Evolutionary conservation across 2,797 vertebrate genomes (phyloP).

Genomic region (Botia almorhae): DNA sequence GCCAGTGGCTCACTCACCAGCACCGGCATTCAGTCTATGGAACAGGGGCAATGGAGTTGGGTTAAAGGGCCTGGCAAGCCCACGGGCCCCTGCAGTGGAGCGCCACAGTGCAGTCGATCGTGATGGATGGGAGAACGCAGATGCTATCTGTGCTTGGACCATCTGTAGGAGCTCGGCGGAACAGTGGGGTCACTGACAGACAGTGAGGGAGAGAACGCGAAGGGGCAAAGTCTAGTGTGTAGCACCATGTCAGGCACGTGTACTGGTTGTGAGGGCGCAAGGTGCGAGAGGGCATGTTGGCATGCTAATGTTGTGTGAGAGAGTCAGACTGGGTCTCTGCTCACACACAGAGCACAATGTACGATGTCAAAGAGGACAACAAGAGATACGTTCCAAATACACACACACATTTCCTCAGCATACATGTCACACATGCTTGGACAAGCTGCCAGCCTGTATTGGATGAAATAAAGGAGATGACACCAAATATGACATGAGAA

Average conservation of each 20-base stretch:
- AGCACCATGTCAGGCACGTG: conserved; percentile 35
- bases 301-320: conserved; percentile 29
- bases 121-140: conserved; percentile 61
- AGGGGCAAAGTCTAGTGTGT: conserved; percentile 26
- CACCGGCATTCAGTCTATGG: not conserved
- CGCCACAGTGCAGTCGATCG: conserved; percentile 45
- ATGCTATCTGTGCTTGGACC: conserved; percentile 61
- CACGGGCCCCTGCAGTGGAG: conserved; percentile 52
- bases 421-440: conserved; percentile 30
- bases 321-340: conserved; percentile 27
- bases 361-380: conserved; percentile 29
- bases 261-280: conserved; percentile 5
- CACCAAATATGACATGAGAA: conserved; percentile 27
- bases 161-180: conserved; percentile 62
- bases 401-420: conserved; percentile 7
- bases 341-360: conserved; percentile 23
- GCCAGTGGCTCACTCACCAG: not conserved
- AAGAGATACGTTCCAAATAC: not conserved
- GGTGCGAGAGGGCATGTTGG: conserved; percentile 37
- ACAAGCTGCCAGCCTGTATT: conserved; percentile 32
- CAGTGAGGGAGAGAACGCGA: conserved; percentile 26
- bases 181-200: conserved; percentile 59
- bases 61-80: conserved; percentile 46
- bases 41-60: not conserved
- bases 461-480: conserved; percentile 9